Conservation (phyloP, 1,140 invertebrate species). For the Drosophila miranda region DNA sequence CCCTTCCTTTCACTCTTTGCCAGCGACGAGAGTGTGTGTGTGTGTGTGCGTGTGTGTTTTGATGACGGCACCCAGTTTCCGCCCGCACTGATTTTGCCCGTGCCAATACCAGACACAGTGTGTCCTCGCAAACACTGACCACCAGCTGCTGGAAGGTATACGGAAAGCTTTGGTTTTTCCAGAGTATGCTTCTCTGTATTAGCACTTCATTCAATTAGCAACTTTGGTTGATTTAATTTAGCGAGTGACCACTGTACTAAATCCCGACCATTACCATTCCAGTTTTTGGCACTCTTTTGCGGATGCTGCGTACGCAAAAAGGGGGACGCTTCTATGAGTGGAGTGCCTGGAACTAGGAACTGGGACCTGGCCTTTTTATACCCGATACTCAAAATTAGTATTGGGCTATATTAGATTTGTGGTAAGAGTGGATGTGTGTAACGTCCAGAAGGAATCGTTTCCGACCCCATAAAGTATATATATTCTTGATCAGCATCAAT, state of each 20-base stretch:
- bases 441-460: too few relatives aligned
- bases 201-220: background rate
- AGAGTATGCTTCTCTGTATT: background rate
- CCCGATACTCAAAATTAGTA: too few relatives aligned
- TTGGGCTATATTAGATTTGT: too few relatives aligned
- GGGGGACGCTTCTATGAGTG: conserved; percentile 46
- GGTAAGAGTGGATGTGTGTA: conserved; percentile 13
- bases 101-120: conserved; percentile 31
- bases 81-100: conserved; percentile 38
- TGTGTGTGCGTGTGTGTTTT: conserved; percentile 41
- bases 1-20: conserved; percentile 21
- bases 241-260: conserved; percentile 23
- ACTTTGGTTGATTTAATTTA: background rate
- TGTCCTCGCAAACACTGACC: background rate
- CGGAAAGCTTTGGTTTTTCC: too few relatives aligned
- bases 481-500: too few relatives aligned
- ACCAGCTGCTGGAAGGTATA: too few relatives aligned
- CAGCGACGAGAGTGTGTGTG: conserved; percentile 13
- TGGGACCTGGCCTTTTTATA: conserved; percentile 16
- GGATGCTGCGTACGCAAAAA: conserved; percentile 48
- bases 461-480: too few relatives aligned
- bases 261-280: conserved; percentile 41
- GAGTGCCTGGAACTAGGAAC: conserved; percentile 12
- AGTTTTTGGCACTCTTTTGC: conserved; percentile 51
- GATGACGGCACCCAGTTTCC: conserved; percentile 65